Conservation (phyloP, 92 coral and sea anemone species). For the Epizoanthus scotinus region DNA sequence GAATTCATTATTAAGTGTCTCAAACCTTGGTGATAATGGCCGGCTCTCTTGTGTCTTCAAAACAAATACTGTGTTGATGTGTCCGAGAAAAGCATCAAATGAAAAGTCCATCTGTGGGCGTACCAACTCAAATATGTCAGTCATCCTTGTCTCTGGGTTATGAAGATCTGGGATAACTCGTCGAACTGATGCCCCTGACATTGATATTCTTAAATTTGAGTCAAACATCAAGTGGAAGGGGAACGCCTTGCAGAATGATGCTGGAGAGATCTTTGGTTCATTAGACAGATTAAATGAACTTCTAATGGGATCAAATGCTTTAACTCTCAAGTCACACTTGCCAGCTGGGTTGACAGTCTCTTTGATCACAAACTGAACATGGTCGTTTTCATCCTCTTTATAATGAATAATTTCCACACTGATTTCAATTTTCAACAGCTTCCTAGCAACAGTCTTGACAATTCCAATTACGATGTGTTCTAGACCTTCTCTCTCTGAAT, state of each 20-base stretch:
- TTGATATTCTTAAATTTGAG: conserved; percentile 63
- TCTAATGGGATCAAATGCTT: conserved; percentile 58
- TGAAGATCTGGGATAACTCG: conserved; percentile 60
- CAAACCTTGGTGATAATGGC: conserved; percentile 28
- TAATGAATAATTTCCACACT: conserved; percentile 61
- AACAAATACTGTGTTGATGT: conserved; percentile 90
- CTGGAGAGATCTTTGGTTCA: conserved; percentile 89
- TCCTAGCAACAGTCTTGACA: conserved; percentile 80
- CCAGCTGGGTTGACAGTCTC: conserved; percentile 56
- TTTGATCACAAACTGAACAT: conserved; percentile 84
- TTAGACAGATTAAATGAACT: conserved; percentile 52
- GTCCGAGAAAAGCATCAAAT: conserved; percentile 68
- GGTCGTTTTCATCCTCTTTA: conserved; percentile 64
- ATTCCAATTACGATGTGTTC: conserved; percentile 89
- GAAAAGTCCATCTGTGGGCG: conserved; percentile 79
- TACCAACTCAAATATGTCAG: conserved; percentile 74
- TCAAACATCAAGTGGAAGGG: conserved; percentile 92
- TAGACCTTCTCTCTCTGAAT: conserved; percentile 82
- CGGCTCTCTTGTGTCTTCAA: conserved; percentile 68
- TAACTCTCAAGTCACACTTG: conserved; percentile 46
- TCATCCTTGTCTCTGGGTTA: conserved; percentile 52
- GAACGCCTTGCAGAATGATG: conserved; percentile 78
- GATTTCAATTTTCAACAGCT: conserved; percentile 83
- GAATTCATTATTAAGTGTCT: conserved; percentile 23
- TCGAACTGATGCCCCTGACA: conserved; percentile 78